Evolutionary conservation across 2,797 vertebrate genomes (phyloP), one percentile per base, ranked within the genome.

Genomic region (Orestias chungarensis): DNA sequence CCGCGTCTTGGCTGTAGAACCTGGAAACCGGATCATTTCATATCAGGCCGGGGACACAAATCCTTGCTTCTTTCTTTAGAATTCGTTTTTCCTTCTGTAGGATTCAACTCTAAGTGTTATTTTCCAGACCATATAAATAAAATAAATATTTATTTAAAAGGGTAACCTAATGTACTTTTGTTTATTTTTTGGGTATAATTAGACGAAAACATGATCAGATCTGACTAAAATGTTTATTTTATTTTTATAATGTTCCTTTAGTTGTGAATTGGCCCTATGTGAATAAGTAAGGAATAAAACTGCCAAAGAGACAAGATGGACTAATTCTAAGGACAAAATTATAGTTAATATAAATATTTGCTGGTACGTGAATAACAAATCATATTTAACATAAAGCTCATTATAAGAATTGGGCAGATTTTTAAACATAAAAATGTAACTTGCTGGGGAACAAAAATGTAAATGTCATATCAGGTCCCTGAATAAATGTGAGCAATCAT

Each of bases 1-100:
- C 70, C 73, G 81, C 75, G 70, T 81, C 67, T 87, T 70, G 73
- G 64, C 83, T 78, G 62, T 33, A 81, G 84, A 82, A 83, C 83
- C 67, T 62, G 84, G 74, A 66, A 80, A 61, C 55, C 68, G 59
- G 68, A 66, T 79, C 72, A 69, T 74, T 80, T 83, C 20, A 38
- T 70, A 86, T 66, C 73, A 73, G 66, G 66, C 74, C 42, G 27
- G 54, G 20, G 71, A 71, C 31, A 35, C 27, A 44, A 68, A 49
- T 2, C 49, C 2, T 0, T 23, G 35, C 50, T 70, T 33, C 14
- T 27, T n/a, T 1, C 11, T 54, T 18, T n/a, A 23, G 44, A 33
- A n/a, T 4, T 3, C 9, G 15, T 11, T 47, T 47, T 20, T 47
- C 18, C 18, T 47, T 57, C 18, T 57, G 15, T 33, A 18, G 33